phyloP scores from a whole-genome alignment of 2,113 vertebrate genomes.

The Entomyzon cyanotis region DNA sequence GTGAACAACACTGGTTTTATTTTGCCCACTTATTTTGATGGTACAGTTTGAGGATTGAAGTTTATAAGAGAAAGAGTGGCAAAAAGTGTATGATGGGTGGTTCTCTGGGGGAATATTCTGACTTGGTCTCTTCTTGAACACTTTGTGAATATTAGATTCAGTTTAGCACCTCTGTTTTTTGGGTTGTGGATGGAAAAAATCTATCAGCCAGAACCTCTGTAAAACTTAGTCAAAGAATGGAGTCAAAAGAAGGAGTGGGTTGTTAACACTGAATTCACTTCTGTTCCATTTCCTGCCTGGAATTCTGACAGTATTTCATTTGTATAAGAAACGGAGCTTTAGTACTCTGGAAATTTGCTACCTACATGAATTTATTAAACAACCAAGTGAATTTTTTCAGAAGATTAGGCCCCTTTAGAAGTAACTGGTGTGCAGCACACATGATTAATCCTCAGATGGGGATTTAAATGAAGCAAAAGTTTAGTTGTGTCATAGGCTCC shows the following conservation, averaged over 20 bases:
- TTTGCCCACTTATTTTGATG: background rate
- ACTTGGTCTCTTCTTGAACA: background rate
- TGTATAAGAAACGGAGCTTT: background rate
- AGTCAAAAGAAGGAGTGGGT: background rate
- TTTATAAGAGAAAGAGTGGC: background rate
- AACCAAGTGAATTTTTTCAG: background rate
- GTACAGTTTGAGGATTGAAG: background rate
- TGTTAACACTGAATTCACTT: background rate
- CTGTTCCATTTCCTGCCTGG: background rate
- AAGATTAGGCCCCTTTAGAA: background rate
- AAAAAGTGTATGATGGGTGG: background rate
- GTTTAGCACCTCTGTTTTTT: background rate
- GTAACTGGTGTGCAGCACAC: background rate
- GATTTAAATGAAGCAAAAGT: background rate
- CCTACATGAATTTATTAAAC: background rate
- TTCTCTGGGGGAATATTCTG: background rate
- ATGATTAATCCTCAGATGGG: background rate
- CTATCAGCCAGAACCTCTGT: background rate
- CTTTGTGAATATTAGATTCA: background rate
- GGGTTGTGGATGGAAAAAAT: background rate
- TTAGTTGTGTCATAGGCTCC: background rate
- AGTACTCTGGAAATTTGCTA: background rate
- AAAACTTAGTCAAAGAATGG: background rate
- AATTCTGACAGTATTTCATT: background rate
- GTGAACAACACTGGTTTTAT: background rate